A percentile compares a stretch with the other conserved stretches of the same genome.
Conservation (phyloP, 2,888 invertebrate genomes). For the Acanthopleura granulata region DNA sequence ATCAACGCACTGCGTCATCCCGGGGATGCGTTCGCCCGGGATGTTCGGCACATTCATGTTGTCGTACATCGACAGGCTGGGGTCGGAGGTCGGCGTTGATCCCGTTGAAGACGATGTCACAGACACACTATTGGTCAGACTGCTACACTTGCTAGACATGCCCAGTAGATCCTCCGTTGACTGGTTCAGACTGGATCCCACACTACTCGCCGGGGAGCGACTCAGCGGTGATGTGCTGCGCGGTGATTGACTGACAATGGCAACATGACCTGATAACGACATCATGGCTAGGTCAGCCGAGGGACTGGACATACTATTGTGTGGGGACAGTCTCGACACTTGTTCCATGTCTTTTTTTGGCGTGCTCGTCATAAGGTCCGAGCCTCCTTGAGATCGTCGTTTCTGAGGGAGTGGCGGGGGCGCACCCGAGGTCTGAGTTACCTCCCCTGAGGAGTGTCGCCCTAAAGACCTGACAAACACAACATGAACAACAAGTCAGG, state of each 20-base stretch:
- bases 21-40: background rate
- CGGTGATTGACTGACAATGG: slow-evolving; percentile 32
- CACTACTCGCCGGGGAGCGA: slow-evolving; percentile 78
- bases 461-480: background rate
- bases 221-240: slow-evolving; percentile 47
- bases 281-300: slow-evolving; percentile 29
- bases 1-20: slow-evolving; percentile 27
- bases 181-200: slow-evolving; percentile 89
- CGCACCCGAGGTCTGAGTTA: background rate
- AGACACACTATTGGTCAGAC: slow-evolving; percentile 5
- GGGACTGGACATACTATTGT: slow-evolving; percentile 32
- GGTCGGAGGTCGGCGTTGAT: slow-evolving; percentile 3
- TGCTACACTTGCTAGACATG: background rate
- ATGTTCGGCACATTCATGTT: background rate
- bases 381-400: slow-evolving; percentile 44
- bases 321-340: slow-evolving; percentile 36
- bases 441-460: background rate
- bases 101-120: background rate
- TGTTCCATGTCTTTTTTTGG: slow-evolving; percentile 31
- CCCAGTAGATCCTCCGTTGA: slow-evolving; percentile 72
- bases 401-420: slow-evolving; percentile 55
- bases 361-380: slow-evolving; percentile 41
- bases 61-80: slow-evolving; percentile 18
- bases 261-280: slow-evolving; percentile 26
- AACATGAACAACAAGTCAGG: background rate